Conservation (phyloP, 1,140 invertebrate genomes). For the Diprion similis region DNA sequence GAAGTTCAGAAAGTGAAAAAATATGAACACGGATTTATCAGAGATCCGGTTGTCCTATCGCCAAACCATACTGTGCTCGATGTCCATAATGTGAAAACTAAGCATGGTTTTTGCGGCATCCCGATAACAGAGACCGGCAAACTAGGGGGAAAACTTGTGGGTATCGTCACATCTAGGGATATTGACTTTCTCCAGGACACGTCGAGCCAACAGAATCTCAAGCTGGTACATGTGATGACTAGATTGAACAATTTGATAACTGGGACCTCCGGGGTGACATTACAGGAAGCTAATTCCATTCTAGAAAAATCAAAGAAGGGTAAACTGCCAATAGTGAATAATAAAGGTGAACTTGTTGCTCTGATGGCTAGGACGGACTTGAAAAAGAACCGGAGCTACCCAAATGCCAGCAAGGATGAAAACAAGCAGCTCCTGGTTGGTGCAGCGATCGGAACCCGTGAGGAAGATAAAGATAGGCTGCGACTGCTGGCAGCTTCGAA, state of each 20-base stretch:
- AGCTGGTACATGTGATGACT: conserved; percentile 89
- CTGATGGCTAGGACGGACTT: conserved; percentile 97
- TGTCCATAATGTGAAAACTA: conserved; percentile 87
- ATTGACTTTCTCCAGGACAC: conserved; percentile 92
- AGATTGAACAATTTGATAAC: conserved; percentile 85
- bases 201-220: conserved; percentile 61
- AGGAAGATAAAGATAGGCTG: conserved; percentile 82
- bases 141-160: conserved; percentile 90
- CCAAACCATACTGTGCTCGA: conserved; percentile 86
- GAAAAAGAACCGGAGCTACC: conserved; percentile 97
- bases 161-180: conserved; percentile 96
- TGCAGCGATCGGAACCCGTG: conserved; percentile 93
- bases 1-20: conserved; percentile 98
- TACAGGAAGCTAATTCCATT: conserved; percentile 93
- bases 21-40: conserved; percentile 99
- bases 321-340: conserved; percentile 96
- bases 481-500: conserved; percentile 84
- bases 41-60: conserved; percentile 92
- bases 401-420: conserved; percentile 95
- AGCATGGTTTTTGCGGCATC: conserved; percentile 95
- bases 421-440: conserved; percentile 98
- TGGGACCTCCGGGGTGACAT: conserved; percentile 85
- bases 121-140: conserved; percentile 95
- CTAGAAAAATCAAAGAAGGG: conserved; percentile 97
- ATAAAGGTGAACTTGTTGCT: conserved; percentile 89